phyloP scores from a whole-genome alignment of 2,113 vertebrate genomes.

The Gallinago jamesoni region DNA sequence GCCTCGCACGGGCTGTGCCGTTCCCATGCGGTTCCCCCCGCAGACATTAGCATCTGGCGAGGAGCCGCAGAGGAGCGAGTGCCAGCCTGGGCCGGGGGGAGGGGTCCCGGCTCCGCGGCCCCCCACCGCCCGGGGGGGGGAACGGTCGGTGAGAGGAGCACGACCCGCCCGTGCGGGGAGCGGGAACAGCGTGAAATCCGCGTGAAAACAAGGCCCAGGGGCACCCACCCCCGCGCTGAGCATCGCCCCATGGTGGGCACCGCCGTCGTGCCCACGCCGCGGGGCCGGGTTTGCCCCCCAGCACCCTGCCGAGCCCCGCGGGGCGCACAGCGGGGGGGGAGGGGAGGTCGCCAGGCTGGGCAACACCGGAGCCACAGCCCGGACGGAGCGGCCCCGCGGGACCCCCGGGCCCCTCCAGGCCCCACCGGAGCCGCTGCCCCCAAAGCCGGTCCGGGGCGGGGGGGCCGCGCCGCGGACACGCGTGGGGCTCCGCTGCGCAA shows the following conservation, averaged over 20 bases:
- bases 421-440: neutral
- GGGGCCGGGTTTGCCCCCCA: no score
- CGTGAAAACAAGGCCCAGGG: neutral
- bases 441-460: neutral
- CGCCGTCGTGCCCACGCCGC: neutral
- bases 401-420: neutral
- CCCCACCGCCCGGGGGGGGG: neutral
- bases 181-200: accelerated
- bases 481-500: neutral
- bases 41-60: neutral
- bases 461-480: neutral
- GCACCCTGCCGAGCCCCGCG: neutral
- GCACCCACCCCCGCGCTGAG: neutral
- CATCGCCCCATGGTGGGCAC: no score
- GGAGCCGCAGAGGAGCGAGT: neutral
- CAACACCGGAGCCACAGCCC: no score
- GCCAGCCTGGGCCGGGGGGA: neutral
- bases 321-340: neutral
- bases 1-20: accelerated
- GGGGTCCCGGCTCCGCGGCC: neutral
- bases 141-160: neutral
- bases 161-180: neutral
- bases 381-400: neutral
- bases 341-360: neutral
- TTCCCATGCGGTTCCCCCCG: neutral